Conservation (phyloP, 1,140 invertebrate genomes). For the Subanguina moxae region DNA sequence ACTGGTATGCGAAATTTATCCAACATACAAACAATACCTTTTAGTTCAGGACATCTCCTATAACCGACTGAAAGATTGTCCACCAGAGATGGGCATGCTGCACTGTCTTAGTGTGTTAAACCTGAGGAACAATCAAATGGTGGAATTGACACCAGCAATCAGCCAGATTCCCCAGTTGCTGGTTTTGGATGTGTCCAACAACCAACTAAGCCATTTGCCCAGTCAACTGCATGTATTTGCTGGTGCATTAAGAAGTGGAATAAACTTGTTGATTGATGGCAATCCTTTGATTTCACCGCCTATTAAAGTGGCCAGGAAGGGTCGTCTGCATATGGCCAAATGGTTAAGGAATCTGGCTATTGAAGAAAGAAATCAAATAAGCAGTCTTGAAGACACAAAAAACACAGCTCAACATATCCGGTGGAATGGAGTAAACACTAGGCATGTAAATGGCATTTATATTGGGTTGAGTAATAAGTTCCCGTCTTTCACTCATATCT, state of each 20-base stretch:
- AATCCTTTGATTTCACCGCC: not conserved
- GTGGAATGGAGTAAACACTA: not conserved
- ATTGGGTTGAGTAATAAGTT: too few species aligned
- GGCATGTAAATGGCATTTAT: not conserved
- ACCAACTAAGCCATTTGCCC: not conserved
- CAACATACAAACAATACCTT: not conserved
- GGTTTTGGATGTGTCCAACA: not conserved
- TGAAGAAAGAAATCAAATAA: not conserved
- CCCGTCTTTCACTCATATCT: too few species aligned
- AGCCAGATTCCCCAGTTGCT: not conserved
- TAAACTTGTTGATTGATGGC: not conserved
- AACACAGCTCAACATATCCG: not conserved
- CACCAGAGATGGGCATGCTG: not conserved
- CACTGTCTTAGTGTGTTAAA: not conserved
- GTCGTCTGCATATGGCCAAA: constrained; percentile 1
- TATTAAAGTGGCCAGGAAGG: not conserved
- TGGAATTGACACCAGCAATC: not conserved
- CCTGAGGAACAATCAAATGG: not conserved
- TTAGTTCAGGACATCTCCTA: not conserved
- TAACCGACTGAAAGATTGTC: not conserved
- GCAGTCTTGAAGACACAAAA: too few species aligned
- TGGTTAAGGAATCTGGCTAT: not conserved
- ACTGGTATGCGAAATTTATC: not conserved
- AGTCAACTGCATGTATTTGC: not conserved
- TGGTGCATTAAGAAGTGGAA: not conserved